A percentile compares a stretch with the other conserved stretches of the same genome.
Evolutionary conservation across 2,797 vertebrate species (phyloP).

Genomic region (Poeciliopsis turneri): DNA sequence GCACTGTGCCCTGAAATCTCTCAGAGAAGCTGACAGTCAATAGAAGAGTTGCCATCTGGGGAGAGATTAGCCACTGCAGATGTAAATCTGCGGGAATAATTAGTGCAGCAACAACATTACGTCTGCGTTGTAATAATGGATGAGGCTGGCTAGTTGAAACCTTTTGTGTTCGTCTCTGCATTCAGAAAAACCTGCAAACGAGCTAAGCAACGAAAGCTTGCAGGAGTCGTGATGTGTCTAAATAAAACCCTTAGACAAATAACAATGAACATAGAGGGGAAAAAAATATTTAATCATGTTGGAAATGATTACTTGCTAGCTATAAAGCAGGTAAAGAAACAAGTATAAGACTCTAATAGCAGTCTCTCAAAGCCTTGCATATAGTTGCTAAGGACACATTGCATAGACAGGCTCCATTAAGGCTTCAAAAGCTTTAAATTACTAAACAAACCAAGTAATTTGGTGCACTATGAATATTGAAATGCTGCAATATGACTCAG

Average conservation of each 20-base stretch:
- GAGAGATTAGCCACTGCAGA: constrained; percentile 35
- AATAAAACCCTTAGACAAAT: neutral
- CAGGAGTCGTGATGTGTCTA: neutral
- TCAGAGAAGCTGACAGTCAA: constrained; percentile 39
- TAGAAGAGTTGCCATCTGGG: constrained; percentile 49
- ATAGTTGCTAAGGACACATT: neutral
- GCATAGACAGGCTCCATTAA: neutral
- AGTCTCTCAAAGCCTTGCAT: neutral
- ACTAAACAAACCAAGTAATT: neutral
- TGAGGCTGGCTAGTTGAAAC: constrained; percentile 4
- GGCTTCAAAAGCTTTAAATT: neutral
- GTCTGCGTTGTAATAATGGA: constrained; percentile 22
- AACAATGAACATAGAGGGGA: neutral
- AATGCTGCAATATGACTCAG: neutral
- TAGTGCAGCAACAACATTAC: constrained; percentile 37
- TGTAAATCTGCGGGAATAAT: constrained; percentile 38
- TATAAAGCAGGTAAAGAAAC: neutral
- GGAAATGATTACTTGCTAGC: neutral
- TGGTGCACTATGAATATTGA: neutral
- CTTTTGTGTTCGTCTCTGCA: constrained; percentile 11
- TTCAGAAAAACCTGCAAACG: constrained; percentile 6
- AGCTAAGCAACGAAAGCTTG: neutral
- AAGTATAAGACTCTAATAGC: too few species aligned
- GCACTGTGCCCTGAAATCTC: constrained; percentile 28
- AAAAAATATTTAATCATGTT: too few species aligned